phyloP scores from a whole-genome alignment of 2,888 invertebrate species.

The Drosophila fulvimacula region DNA sequence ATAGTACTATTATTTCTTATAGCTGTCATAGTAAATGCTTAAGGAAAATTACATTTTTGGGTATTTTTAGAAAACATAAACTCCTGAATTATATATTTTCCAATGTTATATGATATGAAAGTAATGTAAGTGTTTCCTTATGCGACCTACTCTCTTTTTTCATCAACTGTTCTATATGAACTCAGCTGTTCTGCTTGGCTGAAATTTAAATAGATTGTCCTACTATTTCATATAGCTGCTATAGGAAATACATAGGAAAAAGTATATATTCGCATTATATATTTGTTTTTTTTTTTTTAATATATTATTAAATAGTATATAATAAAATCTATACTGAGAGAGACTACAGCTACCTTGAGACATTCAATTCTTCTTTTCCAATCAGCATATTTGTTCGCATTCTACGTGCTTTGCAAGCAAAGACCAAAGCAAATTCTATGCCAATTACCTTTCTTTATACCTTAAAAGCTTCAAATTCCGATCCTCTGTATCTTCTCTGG shows the following conservation, averaged over 20 bases:
- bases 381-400: not conserved
- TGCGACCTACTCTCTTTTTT: not conserved
- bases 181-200: not conserved
- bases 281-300: too few species aligned
- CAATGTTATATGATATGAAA: too few species aligned
- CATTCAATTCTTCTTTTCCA: not conserved
- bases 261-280: too few species aligned
- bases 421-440: not conserved
- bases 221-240: too few species aligned
- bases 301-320: not conserved
- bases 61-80: too few species aligned
- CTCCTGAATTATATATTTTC: too few species aligned
- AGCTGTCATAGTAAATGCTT: not conserved
- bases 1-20: not conserved
- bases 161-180: not conserved
- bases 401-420: constrained; percentile 35
- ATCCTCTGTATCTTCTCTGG: not conserved
- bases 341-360: not conserved
- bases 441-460: constrained; percentile 9
- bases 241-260: too few species aligned
- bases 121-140: too few species aligned
- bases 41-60: not conserved
- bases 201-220: not conserved
- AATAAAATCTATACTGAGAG: not conserved
- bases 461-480: not conserved